phyloP scores from a whole-genome alignment of 2,113 vertebrate species.

The Canis aureus region DNA sequence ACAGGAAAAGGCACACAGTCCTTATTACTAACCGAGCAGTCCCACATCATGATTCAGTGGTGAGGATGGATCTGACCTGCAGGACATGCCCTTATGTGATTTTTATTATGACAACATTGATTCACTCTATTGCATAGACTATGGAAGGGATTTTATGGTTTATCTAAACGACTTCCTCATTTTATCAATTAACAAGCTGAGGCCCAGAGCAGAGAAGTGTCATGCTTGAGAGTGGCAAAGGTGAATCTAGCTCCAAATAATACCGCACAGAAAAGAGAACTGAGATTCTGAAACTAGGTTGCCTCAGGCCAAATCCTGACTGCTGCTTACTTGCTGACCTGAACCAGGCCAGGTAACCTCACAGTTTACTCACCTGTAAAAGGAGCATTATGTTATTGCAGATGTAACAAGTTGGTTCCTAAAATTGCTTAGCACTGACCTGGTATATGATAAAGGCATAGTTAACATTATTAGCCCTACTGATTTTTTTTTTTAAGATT shows the following conservation, averaged over 20 bases:
- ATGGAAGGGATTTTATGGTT: neutral
- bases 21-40: neutral
- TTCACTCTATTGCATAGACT: neutral
- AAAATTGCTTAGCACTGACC: neutral
- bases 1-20: neutral
- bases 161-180: neutral
- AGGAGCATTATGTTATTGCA: neutral
- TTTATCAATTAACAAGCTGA: conserved; percentile 51
- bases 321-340: neutral
- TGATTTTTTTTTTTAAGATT: neutral
- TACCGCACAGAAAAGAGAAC: neutral
- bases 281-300: neutral
- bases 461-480: neutral
- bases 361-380: neutral
- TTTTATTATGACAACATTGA: conserved; percentile 33
- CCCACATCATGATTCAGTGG: neutral
- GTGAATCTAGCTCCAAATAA: neutral
- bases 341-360: neutral
- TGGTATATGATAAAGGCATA: neutral
- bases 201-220: neutral
- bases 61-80: neutral
- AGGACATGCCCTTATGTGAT: neutral
- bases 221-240: neutral
- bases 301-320: neutral
- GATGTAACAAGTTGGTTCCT: neutral